phyloP scores from a whole-genome alignment of 2,797 vertebrate genomes.

The Gallinago stenura region DNA sequence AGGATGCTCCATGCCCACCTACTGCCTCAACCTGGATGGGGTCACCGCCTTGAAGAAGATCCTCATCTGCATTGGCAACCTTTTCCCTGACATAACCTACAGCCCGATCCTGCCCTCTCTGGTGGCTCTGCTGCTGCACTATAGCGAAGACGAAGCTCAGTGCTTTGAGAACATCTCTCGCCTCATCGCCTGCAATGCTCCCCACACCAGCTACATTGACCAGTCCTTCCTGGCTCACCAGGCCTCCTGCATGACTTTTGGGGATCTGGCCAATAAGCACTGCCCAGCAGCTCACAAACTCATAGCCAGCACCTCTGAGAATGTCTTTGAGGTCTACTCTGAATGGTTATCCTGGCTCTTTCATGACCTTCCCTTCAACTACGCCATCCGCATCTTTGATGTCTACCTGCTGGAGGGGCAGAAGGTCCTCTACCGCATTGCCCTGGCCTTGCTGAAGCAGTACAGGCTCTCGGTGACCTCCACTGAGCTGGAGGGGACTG shows the following conservation, averaged over 20 bases:
- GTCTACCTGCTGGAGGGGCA: conserved; percentile 89
- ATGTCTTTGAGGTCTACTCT: conserved; percentile 88
- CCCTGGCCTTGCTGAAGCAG: conserved; percentile 85
- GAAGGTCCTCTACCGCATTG: conserved; percentile 91
- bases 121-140: conserved; percentile 88
- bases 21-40: conserved; percentile 86
- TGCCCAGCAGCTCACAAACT: conserved; percentile 88
- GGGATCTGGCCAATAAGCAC: conserved; percentile 89
- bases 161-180: conserved; percentile 86
- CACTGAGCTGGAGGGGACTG: conserved; percentile 79
- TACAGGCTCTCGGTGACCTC: conserved; percentile 83
- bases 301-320: conserved; percentile 84
- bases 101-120: conserved; percentile 86
- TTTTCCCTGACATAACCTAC: conserved; percentile 87
- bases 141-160: conserved; percentile 87
- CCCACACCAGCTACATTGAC: conserved; percentile 86
- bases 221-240: conserved; percentile 87
- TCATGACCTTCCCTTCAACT: conserved; percentile 85
- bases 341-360: conserved; percentile 92
- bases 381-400: conserved; percentile 86
- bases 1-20: conserved; percentile 84
- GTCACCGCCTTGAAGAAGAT: conserved; percentile 86
- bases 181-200: conserved; percentile 84
- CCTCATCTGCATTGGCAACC: conserved; percentile 82
- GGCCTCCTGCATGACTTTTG: conserved; percentile 91